Evolutionary conservation across 2,113 vertebrate genomes (phyloP), one percentile per base, ranked within the genome.

Genomic region (Neofelis nebulosa): DNA sequence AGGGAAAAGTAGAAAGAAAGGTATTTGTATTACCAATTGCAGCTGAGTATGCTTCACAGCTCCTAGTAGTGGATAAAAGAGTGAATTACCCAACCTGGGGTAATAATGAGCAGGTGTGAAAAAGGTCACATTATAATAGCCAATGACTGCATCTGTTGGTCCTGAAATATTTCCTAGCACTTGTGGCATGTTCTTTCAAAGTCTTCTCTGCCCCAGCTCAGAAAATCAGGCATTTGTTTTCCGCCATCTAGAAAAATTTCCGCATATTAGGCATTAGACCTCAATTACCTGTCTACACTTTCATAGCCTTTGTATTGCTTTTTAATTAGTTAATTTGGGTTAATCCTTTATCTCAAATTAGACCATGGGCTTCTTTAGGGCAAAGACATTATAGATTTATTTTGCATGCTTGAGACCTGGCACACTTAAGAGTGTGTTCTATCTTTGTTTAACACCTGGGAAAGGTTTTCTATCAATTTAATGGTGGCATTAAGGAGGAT

Each of bases 261-360:
- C 0, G 0, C 66, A 23, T 73, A n/a, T 6, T 91, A n/a, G 5
- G 7, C 19, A 31, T 65, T 96, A 85, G 38, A 29, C 50, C 19
- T 93, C 73, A 91, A 12, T 96, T 81, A 69, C 78, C 48, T 95
- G 31, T 50, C 45, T 65, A n/a, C 5, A 68, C 25, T 91, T 97
- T 80, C 16, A 83, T 91, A 89, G 85, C 6, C 63, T 90, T 96
- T 96, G 12, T 50, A 66, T 86, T 89, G 18, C 36, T 71, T 89
- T 97, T 93, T 89, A 97, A 74, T 89, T 93, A 90, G 89, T 78
- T 94, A 94, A 87, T 87, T 97, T 94, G 41, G 52, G 45, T 90
- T 94, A 92, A 88, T 90, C 57, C 92, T 97, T 96, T 90, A 93
- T 92, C 23, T 73, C 2, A 92, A 29, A 88, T 94, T 94, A 97